Percentiles rank a stretch among this genome's conserved stretches.
Conservation (phyloP, 2,113 vertebrate species). For the Elanus axillaris region DNA sequence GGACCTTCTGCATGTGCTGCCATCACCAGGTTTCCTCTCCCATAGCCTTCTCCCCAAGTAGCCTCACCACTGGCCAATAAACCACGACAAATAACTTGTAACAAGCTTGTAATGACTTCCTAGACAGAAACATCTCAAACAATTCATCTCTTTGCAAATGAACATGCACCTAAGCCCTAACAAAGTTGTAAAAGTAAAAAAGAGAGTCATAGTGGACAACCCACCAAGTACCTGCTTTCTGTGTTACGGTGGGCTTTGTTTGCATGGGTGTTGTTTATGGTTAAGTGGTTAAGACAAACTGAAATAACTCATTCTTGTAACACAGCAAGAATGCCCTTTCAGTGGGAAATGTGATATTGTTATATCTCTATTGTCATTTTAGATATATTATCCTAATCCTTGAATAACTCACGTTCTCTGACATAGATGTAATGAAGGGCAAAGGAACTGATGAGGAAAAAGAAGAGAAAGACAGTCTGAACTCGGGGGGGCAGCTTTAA, state of each 20-base stretch:
- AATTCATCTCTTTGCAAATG: background rate
- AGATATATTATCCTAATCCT: background rate
- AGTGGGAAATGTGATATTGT: background rate
- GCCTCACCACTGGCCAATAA: background rate
- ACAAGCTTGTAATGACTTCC: background rate
- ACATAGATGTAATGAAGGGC: background rate
- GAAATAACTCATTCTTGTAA: background rate
- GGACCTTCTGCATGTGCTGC: background rate
- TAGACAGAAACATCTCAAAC: background rate
- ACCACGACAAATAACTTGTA: background rate
- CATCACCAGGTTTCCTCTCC: background rate
- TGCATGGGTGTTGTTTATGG: background rate
- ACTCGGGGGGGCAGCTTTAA: background rate
- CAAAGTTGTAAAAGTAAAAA: background rate
- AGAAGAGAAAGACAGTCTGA: background rate
- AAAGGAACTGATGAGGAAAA: background rate
- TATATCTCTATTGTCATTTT: background rate
- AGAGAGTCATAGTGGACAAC: background rate
- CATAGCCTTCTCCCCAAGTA: background rate
- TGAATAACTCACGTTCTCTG: background rate
- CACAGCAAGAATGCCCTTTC: background rate
- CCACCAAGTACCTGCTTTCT: background rate
- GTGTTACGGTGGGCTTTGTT: background rate
- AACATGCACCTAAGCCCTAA: background rate
- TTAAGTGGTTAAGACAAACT: background rate